Base-by-base conservation (phyloP, 2,797 vertebrate species). In the Oophaga sylvatica region DNA sequence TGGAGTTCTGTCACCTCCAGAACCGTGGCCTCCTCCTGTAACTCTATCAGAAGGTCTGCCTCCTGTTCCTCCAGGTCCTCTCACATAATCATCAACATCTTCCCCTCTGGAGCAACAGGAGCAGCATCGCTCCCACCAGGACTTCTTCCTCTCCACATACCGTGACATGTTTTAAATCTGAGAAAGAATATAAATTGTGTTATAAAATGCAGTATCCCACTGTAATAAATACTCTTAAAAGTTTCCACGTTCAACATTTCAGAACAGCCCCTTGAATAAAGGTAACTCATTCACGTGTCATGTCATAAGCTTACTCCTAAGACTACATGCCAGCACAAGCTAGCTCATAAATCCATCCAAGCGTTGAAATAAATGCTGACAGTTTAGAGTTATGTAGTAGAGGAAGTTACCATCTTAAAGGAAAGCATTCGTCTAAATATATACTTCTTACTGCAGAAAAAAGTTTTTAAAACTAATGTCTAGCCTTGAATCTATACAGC, bases 111-210 rank as follows among this genome's bases (percentile, higher is more conserved):
- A 70, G 60, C 88, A 89, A 71, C 88, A 89, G 31, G 88, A 83
- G 56, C 88, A 89, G 56, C 85, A 81, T 17, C 29, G 78, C 48
- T 31, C 5, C 88, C 88, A 89, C 80, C 85, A 89, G 35, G 88
- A 87, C 75, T 89, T 89, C 75, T 89, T 89, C 65, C 79, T 85
- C 63, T 89, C 87, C 48, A 31, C 22, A 22, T 4, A 1, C 20
- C 83, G 83, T 19, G 87, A 57, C 88, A 89, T 89, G n/a, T 70
- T 86, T 73, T 81, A 67, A 26, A 62, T 70, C 80, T 77, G 75
- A 77, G 53, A 77, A 48, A 56, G 5, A 26, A 26, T 16, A 17
- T 76, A 11, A 77, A 16, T 53, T 6, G 0, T n/a, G 5, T 56
- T 77, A 77, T 48, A 53, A 53, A 56, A 77, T 15, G 10, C n/a